phyloP scores from a whole-genome alignment of 1,140 invertebrate genomes.

The Monomorium pharaonis region DNA sequence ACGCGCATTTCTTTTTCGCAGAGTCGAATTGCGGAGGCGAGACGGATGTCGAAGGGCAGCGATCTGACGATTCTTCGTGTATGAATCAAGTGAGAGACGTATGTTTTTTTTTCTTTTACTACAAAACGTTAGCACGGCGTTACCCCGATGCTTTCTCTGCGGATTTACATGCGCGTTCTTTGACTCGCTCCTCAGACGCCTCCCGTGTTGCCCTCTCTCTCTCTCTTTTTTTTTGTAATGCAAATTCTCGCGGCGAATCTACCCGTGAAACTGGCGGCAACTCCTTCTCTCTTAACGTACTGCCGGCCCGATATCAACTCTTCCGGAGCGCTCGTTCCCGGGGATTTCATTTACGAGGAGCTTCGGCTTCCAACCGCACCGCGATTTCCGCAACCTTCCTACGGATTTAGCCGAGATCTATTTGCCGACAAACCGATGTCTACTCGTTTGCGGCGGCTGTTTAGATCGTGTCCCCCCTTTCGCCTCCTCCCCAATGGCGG shows the following conservation, averaged over 20 bases:
- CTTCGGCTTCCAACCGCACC: not conserved
- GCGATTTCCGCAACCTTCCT: constrained; percentile 27
- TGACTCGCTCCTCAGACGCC: constrained; percentile 12
- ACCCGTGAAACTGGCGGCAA: not conserved
- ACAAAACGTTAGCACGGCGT: not conserved
- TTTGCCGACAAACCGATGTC: constrained; percentile 68
- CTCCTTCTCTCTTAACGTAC: constrained; percentile 52
- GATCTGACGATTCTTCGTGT: no score
- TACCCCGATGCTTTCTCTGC: constrained; percentile 13
- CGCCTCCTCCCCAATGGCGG: not conserved
- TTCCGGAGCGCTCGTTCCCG: constrained; percentile 54
- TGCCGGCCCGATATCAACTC: constrained; percentile 55
- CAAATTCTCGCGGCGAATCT: constrained; percentile 61
- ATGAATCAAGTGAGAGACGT: not conserved
- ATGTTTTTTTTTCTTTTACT: not conserved
- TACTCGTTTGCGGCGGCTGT: constrained; percentile 63
- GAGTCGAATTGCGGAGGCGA: not conserved
- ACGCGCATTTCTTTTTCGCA: not conserved
- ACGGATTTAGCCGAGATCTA: constrained; percentile 66
- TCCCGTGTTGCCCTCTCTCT: no score
- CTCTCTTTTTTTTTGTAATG: constrained; percentile 62
- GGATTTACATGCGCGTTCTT: constrained; percentile 32
- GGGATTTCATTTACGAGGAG: constrained; percentile 71
- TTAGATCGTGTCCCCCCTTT: constrained; percentile 54
- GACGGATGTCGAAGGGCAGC: not conserved